Conservation (phyloP, 1,140 invertebrate genomes). For the Atta colombica region DNA sequence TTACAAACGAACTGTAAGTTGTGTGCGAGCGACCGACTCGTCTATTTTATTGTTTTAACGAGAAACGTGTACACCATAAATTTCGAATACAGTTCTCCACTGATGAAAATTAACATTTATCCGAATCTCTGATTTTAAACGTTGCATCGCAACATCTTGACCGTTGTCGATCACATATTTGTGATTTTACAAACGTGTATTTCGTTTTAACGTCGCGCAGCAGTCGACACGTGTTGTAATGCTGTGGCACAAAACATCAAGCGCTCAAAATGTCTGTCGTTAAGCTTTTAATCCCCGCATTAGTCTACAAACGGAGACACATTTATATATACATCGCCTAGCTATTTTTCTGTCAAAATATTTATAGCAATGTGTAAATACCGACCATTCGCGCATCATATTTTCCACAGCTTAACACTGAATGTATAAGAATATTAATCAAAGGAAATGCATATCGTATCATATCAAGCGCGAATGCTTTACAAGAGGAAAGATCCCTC, state of each 20-base stretch:
- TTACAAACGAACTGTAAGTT: background rate
- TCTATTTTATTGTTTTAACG: slow-evolving; percentile 14
- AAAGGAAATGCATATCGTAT: slow-evolving; percentile 32
- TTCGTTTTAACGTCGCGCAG: slow-evolving; percentile 3
- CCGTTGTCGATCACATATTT: background rate
- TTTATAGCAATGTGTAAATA: slow-evolving; percentile 16
- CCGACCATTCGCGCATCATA: background rate
- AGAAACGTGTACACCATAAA: slow-evolving; percentile 1
- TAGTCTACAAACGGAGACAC: slow-evolving; percentile 44
- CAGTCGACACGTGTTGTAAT: slow-evolving; percentile 12
- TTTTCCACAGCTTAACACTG: slow-evolving; percentile 31
- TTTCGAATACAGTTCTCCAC: background rate
- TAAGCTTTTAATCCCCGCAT: slow-evolving; percentile 54
- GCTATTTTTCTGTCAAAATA: slow-evolving; percentile 28
- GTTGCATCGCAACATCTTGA: slow-evolving; percentile 9
- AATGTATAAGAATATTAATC: slow-evolving; percentile 36
- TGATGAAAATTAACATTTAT: slow-evolving; percentile 31
- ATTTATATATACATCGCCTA: background rate
- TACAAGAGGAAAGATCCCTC: slow-evolving; percentile 15
- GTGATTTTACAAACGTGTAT: slow-evolving; percentile 19
- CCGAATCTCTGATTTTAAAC: slow-evolving; percentile 43
- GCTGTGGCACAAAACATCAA: slow-evolving; percentile 24
- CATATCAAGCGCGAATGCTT: slow-evolving; percentile 17
- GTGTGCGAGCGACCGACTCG: background rate
- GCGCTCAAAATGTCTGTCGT: slow-evolving; percentile 46